A percentile compares a stretch with the other conserved stretches of the same genome.
Evolutionary conservation across 1,140 invertebrate species (phyloP).

Genomic region (Drosophila subpulchrella): DNA sequence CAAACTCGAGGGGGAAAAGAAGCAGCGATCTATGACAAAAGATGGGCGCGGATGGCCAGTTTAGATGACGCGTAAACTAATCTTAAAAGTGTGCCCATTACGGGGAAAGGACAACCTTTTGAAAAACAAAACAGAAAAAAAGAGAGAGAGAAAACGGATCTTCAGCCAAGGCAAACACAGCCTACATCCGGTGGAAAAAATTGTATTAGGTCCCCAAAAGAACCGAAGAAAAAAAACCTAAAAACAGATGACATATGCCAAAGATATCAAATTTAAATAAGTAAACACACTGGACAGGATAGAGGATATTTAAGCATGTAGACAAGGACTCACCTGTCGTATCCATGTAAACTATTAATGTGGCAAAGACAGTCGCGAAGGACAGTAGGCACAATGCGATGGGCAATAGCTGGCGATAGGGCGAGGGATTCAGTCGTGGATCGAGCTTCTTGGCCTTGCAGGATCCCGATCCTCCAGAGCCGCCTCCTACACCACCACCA

Average conservation of each 20-base stretch:
- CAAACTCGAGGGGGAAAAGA: constrained; percentile 5
- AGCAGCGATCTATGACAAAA: constrained; percentile 68
- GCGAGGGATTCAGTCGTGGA: constrained; percentile 80
- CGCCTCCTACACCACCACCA: constrained; percentile 2
- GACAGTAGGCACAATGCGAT: constrained; percentile 87
- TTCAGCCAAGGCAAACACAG: constrained; percentile 67
- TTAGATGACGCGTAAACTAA: constrained; percentile 72
- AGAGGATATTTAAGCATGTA: not conserved
- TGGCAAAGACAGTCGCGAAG: constrained; percentile 88
- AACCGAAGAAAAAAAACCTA: constrained; percentile 16
- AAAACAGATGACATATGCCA: constrained; percentile 68
- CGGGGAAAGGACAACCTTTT: constrained; percentile 50
- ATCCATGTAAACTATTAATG: constrained; percentile 88
- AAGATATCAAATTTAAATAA: constrained; percentile 77
- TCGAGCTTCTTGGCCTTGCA: constrained; percentile 81
- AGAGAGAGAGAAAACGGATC: constrained; percentile 6
- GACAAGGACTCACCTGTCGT: constrained; percentile 86
- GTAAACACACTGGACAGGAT: constrained; percentile 34
- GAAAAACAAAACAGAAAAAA: not conserved
- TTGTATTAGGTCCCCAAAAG: constrained; percentile 2
- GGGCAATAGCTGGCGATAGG: constrained; percentile 86
- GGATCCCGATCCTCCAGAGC: constrained; percentile 26
- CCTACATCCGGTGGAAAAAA: constrained; percentile 75
- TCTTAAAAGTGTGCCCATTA: constrained; percentile 78
- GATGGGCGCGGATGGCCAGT: constrained; percentile 55